phyloP scores from a whole-genome alignment of 2,113 vertebrate species.

The Dipodomys stephensi region DNA sequence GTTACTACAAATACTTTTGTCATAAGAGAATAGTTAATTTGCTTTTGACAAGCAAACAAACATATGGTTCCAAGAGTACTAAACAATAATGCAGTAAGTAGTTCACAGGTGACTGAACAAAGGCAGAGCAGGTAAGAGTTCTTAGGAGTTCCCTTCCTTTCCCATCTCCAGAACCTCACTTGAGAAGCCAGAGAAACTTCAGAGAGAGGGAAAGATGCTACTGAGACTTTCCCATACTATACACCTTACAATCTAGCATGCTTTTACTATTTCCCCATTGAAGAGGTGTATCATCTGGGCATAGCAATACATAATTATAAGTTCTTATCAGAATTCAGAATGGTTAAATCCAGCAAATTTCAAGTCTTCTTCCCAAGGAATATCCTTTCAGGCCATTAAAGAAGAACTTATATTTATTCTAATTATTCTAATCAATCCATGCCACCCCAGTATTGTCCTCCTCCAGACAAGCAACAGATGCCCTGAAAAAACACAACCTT shows the following conservation, averaged over 20 bases:
- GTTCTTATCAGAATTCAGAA: constrained; percentile 50
- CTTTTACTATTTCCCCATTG: constrained; percentile 7
- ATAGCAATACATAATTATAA: constrained; percentile 24
- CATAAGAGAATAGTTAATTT: constrained; percentile 28
- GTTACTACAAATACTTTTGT: constrained; percentile 45
- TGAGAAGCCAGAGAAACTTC: neutral
- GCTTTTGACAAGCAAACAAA: constrained; percentile 39
- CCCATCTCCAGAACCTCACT: neutral
- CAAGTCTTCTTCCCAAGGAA: constrained; percentile 40
- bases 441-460: neutral
- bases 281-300: neutral
- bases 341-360: constrained; percentile 5
- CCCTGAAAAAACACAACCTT: constrained; percentile 28
- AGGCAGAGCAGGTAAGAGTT: neutral
- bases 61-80: neutral
- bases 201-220: neutral
- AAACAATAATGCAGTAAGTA: neutral
- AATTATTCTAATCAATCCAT: constrained; percentile 10
- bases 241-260: neutral
- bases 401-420: constrained; percentile 23
- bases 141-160: neutral
- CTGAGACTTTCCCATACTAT: neutral
- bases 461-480: constrained; percentile 28
- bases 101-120: neutral
- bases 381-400: neutral